phyloP scores from a whole-genome alignment of 1,140 invertebrate species.

The Helicoverpa zea region DNA sequence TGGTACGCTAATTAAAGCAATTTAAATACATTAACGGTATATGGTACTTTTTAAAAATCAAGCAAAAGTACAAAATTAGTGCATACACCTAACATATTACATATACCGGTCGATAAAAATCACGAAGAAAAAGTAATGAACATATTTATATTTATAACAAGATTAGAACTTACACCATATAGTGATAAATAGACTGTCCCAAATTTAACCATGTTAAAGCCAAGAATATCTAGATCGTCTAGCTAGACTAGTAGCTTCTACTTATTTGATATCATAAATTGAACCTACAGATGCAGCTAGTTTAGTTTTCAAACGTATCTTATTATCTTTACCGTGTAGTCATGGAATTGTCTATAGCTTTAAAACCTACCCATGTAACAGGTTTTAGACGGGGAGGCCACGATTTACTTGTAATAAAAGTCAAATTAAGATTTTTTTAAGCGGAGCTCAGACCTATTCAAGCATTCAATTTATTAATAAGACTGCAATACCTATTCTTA shows the following conservation, averaged over 20 bases:
- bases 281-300: neutral
- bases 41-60: slow-evolving; percentile 4
- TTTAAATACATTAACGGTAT: neutral
- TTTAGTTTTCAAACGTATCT: no score
- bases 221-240: slow-evolving; percentile 24
- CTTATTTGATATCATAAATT: neutral
- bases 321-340: no score
- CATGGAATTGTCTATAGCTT: no score
- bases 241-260: neutral
- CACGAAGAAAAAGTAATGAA: neutral
- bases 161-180: slow-evolving; percentile 26
- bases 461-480: neutral
- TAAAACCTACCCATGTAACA: no score
- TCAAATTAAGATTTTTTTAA: no score
- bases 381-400: no score
- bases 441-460: no score
- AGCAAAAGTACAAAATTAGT: neutral
- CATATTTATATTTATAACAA: neutral
- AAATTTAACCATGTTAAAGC: slow-evolving; percentile 38
- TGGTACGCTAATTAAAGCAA: slow-evolving; percentile 1
- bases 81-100: neutral
- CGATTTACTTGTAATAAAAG: no score
- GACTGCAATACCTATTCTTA: neutral
- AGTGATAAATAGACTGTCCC: slow-evolving; percentile 22
- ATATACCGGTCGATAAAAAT: neutral